Evolutionary conservation across 2,888 invertebrate genomes (phyloP).

Genomic region (Drosophila nr. perissopoda): DNA sequence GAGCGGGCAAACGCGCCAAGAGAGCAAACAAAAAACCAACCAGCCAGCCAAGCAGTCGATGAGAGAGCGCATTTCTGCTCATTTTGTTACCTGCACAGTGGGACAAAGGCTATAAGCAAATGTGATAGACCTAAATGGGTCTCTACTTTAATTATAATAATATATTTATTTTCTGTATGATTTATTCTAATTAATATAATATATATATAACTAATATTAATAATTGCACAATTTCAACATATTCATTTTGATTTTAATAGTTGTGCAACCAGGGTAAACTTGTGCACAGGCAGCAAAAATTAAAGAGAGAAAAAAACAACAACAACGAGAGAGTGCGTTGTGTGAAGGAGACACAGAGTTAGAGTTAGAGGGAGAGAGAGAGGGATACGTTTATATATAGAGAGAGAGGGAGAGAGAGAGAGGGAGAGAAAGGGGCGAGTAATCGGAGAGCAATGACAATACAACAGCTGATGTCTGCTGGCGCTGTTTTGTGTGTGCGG

Average conservation of each 20-base stretch:
- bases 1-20: slow-evolving; percentile 24
- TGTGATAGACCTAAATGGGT: background rate
- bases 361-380: background rate
- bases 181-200: background rate
- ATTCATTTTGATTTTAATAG: background rate
- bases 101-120: background rate
- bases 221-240: background rate
- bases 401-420: slow-evolving; percentile 7
- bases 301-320: slow-evolving; percentile 9
- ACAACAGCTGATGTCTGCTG: slow-evolving; percentile 57
- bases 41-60: slow-evolving; percentile 23
- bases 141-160: background rate
- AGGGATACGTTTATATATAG: background rate
- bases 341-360: background rate
- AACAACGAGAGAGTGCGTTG: background rate
- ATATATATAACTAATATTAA: background rate
- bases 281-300: slow-evolving; percentile 1
- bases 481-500: slow-evolving; percentile 42
- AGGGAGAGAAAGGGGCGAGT: slow-evolving; percentile 19
- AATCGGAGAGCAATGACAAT: slow-evolving; percentile 41
- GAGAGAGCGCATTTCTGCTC: slow-evolving; percentile 39
- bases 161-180: background rate
- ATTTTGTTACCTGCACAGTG: slow-evolving; percentile 53
- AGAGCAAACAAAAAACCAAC: slow-evolving; percentile 19
- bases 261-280: background rate